Evolutionary conservation across 2,888 invertebrate species (phyloP), one percentile per base, ranked within the genome.

Genomic region (Invenusta paracnida): DNA sequence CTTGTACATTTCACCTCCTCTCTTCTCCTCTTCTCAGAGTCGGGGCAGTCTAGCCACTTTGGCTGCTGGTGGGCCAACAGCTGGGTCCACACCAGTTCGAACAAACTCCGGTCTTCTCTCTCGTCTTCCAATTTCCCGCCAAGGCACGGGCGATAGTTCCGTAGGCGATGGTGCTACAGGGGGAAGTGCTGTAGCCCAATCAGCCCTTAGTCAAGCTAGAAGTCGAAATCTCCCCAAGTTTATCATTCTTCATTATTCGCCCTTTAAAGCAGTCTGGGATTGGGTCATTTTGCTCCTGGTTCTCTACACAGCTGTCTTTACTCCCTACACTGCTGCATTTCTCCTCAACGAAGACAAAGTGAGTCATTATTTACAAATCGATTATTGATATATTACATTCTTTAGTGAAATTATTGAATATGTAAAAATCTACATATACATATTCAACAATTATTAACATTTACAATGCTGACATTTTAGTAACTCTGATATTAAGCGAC

Each of bases 191-290:
- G 30, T 31, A 48, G 48, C 30, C 11, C 48, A 30, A 17, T 83
- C 83, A 28, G 48, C 30, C 31, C 13, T 30, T 5, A 81, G 48
- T 66, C 30, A 84, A 28, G 25, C 30, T 2, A 84, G 28, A 27
- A 66, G 85, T 23, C 31, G 83, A 2, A 85, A 67, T 73, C 85
- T 88, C 30, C 90, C 91, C 84, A 90, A 90, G 87, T 91, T 90
- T 87, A 91, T 91, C 67, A 91, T 91, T 81, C 89, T 91, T 0
- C 91, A 91, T 88, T 91, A 91, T 88, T 91, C 91, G 29, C 91
- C 91, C 17, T 91, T 91, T 87, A 91, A 91, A 88, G 91, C 91
- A 1, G 91, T 91, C 29, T 91, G 91, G 91, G 91, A 91, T 86
- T 91, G 91, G 91, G 90, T 91, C 29, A 89, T 91, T 23, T 88